Evolutionary conservation across 1,140 invertebrate genomes (phyloP).

Genomic region (Wiebesia pumilae): DNA sequence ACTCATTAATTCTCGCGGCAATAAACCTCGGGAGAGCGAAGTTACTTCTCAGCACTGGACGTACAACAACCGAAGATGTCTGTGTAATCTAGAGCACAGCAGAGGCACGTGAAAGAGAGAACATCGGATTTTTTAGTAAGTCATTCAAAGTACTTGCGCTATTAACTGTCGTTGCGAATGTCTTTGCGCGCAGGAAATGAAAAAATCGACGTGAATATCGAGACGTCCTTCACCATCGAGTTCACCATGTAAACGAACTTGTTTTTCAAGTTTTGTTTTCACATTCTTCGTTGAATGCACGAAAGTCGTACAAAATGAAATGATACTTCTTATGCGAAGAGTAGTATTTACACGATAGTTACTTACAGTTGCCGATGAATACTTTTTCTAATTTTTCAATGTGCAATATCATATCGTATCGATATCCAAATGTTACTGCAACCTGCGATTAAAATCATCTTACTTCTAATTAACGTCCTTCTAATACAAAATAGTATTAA

Average conservation of each 20-base stretch:
- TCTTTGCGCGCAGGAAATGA: background rate
- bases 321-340: background rate
- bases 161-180: background rate
- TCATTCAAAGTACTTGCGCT: background rate
- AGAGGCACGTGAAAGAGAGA: background rate
- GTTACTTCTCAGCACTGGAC: background rate
- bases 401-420: background rate
- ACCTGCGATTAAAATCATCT: background rate
- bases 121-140: background rate
- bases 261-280: background rate
- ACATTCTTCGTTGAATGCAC: background rate
- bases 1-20: conserved; percentile 3
- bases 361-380: background rate
- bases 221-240: background rate
- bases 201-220: background rate
- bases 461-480: background rate
- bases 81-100: background rate
- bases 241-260: background rate
- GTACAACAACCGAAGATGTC: background rate
- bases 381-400: background rate
- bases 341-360: background rate
- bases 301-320: background rate
- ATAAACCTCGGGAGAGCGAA: background rate
- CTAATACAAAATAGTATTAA: too few species aligned
- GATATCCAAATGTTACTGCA: background rate